Evolutionary conservation across 2,113 vertebrate species (phyloP).

Genomic region (Mus musculus): GRCm39 chr9:59111001-59111500

Average conservation of each 20-base stretch:
- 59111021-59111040: not conserved
- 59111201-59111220: slow-evolving; percentile 27
- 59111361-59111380: slow-evolving; percentile 16
- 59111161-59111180: not conserved
- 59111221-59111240: slow-evolving; percentile 4
- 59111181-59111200: not conserved
- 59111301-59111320: slow-evolving; percentile 29
- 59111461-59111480: not conserved
- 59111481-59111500: not conserved
- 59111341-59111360: slow-evolving; percentile 54
- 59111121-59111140: not conserved
- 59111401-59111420: slow-evolving; percentile 33
- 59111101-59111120: not conserved
- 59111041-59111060: not conserved
- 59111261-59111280: slow-evolving; percentile 27
- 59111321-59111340: slow-evolving; percentile 21
- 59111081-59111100: slow-evolving; percentile 18
- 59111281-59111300: slow-evolving; percentile 23
- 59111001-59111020: not conserved
- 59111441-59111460: not conserved
- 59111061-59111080: not conserved
- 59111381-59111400: slow-evolving; percentile 45
- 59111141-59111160: not conserved
- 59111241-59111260: slow-evolving; percentile 8
- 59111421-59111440: not conserved